These are phyloP conservation scores for Struthidea cinerea DNA, from an alignment of 2,113 vertebrate genomes.

Conservation along the genomic window DNA sequence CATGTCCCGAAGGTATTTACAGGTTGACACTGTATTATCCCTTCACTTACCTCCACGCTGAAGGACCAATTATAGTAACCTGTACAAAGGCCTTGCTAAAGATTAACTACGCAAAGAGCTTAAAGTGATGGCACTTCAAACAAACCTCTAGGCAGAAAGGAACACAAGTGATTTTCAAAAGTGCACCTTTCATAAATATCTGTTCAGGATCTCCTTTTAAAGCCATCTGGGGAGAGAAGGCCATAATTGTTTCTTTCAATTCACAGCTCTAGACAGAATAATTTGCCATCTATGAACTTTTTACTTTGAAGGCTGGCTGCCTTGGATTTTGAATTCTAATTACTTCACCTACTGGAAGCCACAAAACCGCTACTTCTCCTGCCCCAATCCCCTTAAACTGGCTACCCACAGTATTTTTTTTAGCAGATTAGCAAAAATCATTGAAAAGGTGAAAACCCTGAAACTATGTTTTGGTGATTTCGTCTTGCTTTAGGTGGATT, in stretches of 20 bases:
- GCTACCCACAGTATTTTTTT: background rate
- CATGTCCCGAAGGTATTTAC: background rate
- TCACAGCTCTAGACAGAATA: background rate
- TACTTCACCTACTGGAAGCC: background rate
- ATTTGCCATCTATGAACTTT: background rate
- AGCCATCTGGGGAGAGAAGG: background rate
- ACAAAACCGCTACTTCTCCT: background rate
- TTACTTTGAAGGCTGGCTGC: background rate
- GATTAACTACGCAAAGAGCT: background rate
- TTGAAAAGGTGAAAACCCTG: background rate
- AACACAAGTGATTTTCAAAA: background rate
- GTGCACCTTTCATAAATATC: background rate
- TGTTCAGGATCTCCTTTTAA: background rate
- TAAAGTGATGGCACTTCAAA: background rate
- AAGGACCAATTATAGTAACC: background rate
- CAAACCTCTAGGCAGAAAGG: background rate
- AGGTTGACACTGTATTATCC: background rate
- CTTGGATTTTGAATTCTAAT: conserved; percentile 8
- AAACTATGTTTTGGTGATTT: background rate
- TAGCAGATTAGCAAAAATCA: background rate
- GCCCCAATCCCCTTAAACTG: background rate
- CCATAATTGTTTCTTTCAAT: background rate
- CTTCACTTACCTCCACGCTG: background rate
- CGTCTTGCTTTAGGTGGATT: background rate
- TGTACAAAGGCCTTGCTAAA: background rate